A percentile compares a stretch with the other conserved stretches of the same genome.
Conservation (phyloP, 2,797 vertebrate species). For the Dendrocincla tyrannina region DNA sequence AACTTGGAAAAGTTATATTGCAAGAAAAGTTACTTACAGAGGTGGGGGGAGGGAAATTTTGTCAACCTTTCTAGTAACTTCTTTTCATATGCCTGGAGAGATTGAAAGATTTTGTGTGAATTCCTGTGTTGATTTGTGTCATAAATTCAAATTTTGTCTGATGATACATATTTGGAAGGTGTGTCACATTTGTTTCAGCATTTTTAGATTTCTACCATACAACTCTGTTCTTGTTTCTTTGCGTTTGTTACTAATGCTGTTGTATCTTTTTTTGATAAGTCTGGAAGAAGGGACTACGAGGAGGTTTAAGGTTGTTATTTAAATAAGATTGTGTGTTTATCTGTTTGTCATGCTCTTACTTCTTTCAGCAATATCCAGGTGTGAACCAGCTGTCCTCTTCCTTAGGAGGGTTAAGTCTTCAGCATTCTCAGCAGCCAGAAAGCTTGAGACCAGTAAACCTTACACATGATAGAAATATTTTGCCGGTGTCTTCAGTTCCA, state of each 20-base stretch:
- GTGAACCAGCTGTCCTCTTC: conserved; percentile 89
- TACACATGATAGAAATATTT: conserved; percentile 89
- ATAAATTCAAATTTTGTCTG: background rate
- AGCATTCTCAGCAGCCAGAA: conserved; percentile 88
- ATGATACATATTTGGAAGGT: background rate
- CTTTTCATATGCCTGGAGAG: background rate
- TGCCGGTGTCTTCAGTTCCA: conserved; percentile 82
- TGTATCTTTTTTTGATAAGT: background rate
- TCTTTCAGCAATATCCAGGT: conserved; percentile 84
- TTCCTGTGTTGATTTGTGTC: background rate
- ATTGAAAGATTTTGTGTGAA: background rate
- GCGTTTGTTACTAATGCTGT: background rate
- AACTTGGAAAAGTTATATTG: background rate
- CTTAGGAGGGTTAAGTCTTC: conserved; percentile 89
- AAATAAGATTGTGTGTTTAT: background rate
- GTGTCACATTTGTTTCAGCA: background rate
- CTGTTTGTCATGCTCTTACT: background rate
- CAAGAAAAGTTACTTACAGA: background rate
- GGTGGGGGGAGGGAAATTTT: background rate
- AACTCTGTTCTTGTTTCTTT: background rate
- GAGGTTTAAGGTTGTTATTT: background rate
- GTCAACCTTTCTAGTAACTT: background rate
- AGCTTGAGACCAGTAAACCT: conserved; percentile 90
- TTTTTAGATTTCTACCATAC: background rate
- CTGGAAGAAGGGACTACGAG: background rate